These are phyloP conservation scores for Cerastis rubricosa DNA, from an alignment of 2,888 invertebrate species.

Conservation along the genomic window DNA sequence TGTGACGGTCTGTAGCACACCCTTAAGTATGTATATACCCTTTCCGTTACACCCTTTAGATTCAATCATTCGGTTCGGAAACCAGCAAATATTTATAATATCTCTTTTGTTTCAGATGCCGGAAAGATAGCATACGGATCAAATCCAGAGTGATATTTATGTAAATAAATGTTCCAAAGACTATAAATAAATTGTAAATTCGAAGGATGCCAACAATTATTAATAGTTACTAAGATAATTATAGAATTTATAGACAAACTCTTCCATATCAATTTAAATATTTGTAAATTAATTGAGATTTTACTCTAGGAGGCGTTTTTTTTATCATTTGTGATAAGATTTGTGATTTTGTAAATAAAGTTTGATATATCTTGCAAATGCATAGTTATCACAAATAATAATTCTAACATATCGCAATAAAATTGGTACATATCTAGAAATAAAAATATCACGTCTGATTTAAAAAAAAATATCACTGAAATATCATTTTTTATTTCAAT, in stretches of 20 bases:
- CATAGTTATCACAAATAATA: neutral
- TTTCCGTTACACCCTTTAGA: too few species aligned
- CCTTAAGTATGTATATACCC: too few species aligned
- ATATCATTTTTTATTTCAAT: neutral
- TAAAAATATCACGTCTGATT: neutral
- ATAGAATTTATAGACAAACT: conserved; percentile 75
- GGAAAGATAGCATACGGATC: conserved; percentile 83
- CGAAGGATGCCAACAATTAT: conserved; percentile 79
- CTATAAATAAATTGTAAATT: conserved; percentile 77
- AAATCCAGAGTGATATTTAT: conserved; percentile 49
- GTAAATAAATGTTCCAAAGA: conserved; percentile 73
- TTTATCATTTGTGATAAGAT: neutral
- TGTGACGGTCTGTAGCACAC: too few species aligned
- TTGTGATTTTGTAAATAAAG: neutral
- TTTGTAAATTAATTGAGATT: conserved; percentile 60
- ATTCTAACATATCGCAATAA: neutral
- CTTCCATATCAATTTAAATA: conserved; percentile 81
- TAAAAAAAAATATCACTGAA: neutral
- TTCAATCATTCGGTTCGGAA: too few species aligned
- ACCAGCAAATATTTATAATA: neutral
- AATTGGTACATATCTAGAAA: conserved; percentile 7
- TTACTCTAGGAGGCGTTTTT: conserved; percentile 54
- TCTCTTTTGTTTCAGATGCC: conserved; percentile 81
- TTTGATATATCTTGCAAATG: neutral
- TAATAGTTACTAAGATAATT: conserved; percentile 54